These are phyloP conservation scores for Elgonia sp. DNA, from an alignment of 2,888 invertebrate genomes.

Conservation along the genomic window DNA sequence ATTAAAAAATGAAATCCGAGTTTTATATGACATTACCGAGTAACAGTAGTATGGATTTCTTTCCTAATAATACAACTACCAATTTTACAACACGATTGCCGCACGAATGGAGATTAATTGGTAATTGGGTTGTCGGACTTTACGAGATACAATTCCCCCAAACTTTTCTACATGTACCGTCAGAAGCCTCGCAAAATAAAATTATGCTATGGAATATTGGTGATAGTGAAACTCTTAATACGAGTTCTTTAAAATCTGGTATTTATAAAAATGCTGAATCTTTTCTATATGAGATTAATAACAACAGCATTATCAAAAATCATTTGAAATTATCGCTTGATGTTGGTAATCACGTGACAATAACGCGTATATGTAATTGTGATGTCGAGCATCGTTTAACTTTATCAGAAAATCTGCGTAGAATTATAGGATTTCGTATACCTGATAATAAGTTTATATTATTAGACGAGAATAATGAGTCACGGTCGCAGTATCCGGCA, in stretches of 20 bases:
- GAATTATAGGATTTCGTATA: neutral
- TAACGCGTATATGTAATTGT: neutral
- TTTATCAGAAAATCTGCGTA: neutral
- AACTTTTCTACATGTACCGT: conserved; percentile 6
- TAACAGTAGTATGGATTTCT: conserved; percentile 33
- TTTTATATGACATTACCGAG: neutral
- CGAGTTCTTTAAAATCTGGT: neutral
- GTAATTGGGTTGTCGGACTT: conserved; percentile 21
- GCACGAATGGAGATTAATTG: conserved; percentile 7
- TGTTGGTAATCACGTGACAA: neutral
- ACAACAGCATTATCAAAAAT: neutral
- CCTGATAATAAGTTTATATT: neutral
- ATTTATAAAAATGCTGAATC: neutral
- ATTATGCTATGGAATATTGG: too few species aligned
- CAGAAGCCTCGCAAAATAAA: too few species aligned
- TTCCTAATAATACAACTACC: conserved; percentile 27
- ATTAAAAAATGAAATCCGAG: neutral
- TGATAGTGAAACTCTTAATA: neutral
- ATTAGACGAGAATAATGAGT: neutral
- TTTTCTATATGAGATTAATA: neutral
- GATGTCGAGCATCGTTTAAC: neutral
- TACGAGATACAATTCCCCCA: neutral
- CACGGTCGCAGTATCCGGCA: neutral
- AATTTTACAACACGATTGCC: conserved; percentile 29
- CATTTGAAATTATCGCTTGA: neutral